Evolutionary conservation across 2,797 vertebrate species (phyloP).

Genomic region (Danio aesculapii): DNA sequence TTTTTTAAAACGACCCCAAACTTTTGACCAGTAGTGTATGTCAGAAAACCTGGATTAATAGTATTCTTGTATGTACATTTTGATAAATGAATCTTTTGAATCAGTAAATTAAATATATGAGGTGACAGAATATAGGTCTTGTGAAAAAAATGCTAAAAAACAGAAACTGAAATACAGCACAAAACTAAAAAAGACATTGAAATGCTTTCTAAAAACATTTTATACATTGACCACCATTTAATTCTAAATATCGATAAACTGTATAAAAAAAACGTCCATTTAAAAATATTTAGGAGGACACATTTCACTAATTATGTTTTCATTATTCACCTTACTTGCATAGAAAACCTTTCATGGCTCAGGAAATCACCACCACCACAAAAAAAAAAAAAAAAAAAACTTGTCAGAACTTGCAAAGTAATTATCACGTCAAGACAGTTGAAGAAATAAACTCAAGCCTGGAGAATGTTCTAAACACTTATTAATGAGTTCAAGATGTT

Average conservation of each 20-base stretch:
- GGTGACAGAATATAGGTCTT: neutral
- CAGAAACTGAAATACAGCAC: neutral
- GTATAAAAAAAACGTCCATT: too few species aligned
- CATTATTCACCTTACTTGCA: too few species aligned
- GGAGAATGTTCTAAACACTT: conserved; percentile 19
- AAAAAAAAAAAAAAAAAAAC: neutral
- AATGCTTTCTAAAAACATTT: neutral
- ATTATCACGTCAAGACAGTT: neutral
- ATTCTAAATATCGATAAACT: neutral
- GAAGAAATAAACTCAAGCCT: neutral
- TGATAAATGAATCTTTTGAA: neutral
- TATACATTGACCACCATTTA: neutral
- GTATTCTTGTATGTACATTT: conserved; percentile 9
- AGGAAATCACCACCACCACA: neutral
- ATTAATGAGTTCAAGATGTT: conserved; percentile 10
- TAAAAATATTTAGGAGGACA: neutral
- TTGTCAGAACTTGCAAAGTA: neutral
- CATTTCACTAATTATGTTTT: neutral
- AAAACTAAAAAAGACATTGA: neutral
- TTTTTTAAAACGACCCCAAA: too few species aligned
- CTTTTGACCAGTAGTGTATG: neutral
- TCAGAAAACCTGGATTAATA: neutral
- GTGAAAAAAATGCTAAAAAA: neutral
- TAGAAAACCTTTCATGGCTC: neutral
- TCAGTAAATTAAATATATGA: conserved; percentile 6